Evolutionary conservation across 2,797 vertebrate species (phyloP).

Genomic region (Alectoris magna): DNA sequence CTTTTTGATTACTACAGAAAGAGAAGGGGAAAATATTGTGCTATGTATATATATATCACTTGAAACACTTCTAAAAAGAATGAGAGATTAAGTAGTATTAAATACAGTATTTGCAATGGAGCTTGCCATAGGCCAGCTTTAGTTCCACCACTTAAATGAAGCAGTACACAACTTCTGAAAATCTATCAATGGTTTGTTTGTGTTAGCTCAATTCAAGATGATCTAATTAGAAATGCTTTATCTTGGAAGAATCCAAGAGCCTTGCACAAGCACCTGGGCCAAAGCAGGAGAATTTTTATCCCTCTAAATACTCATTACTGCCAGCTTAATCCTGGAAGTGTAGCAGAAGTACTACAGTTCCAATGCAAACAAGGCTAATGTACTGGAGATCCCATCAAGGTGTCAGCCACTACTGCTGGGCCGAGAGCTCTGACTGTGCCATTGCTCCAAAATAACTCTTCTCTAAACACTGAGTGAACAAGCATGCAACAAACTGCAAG

Average conservation of each 20-base stretch:
- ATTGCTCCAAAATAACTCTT: not conserved
- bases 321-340: fast-evolving
- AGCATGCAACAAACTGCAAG: fast-evolving
- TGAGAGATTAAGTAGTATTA: not conserved
- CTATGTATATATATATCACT: not conserved
- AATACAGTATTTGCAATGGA: not conserved
- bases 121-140: not conserved
- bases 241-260: not conserved
- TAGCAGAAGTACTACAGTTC: not conserved
- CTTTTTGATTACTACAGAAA: constrained; percentile 2
- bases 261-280: not conserved
- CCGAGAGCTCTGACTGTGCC: not conserved
- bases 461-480: not conserved
- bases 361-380: not conserved
- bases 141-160: not conserved
- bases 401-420: not conserved
- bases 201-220: not conserved
- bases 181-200: not conserved
- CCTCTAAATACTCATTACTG: not conserved
- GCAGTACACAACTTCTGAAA: not conserved
- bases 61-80: not conserved
- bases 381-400: fast-evolving
- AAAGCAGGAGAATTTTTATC: not conserved
- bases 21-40: not conserved
- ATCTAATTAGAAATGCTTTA: not conserved